Percentiles rank a stretch among this genome's conserved stretches.
These are phyloP conservation scores for Meda fulgida DNA, from an alignment of 2,797 vertebrate genomes.

Conservation along the genomic window DNA sequence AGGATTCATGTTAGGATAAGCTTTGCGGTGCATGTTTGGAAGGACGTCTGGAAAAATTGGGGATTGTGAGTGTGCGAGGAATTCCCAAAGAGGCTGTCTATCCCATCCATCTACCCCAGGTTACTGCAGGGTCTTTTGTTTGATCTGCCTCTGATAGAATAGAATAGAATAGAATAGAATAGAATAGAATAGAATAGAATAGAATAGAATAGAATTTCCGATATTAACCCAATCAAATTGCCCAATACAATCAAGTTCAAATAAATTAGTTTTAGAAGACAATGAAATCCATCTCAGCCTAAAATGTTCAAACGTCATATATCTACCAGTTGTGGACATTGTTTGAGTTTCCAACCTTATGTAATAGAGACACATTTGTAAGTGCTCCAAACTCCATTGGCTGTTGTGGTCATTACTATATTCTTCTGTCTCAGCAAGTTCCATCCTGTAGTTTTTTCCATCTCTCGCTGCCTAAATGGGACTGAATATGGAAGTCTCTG, in stretches of 20 bases:
- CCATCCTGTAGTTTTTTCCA: conserved; percentile 59
- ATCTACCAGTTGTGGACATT: no score
- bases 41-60: conserved; percentile 59
- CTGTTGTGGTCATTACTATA: conserved; percentile 41
- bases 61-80: conserved; percentile 43
- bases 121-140: neutral
- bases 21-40: conserved; percentile 61
- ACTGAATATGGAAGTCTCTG: conserved; percentile 63
- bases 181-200: no score
- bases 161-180: no score
- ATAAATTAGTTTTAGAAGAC: no score
- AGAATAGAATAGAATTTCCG: no score
- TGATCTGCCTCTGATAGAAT: neutral
- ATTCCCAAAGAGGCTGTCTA: conserved; percentile 56
- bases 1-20: conserved; percentile 44
- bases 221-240: no score
- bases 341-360: no score
- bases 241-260: no score
- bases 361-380: conserved; percentile 17
- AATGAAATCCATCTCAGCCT: no score
- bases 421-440: conserved; percentile 57
- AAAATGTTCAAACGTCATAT: no score
- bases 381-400: conserved; percentile 26
- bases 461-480: conserved; percentile 62
- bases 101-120: neutral